Conservation (phyloP, 2,113 vertebrate species). For the Osmerus mordax region DNA sequence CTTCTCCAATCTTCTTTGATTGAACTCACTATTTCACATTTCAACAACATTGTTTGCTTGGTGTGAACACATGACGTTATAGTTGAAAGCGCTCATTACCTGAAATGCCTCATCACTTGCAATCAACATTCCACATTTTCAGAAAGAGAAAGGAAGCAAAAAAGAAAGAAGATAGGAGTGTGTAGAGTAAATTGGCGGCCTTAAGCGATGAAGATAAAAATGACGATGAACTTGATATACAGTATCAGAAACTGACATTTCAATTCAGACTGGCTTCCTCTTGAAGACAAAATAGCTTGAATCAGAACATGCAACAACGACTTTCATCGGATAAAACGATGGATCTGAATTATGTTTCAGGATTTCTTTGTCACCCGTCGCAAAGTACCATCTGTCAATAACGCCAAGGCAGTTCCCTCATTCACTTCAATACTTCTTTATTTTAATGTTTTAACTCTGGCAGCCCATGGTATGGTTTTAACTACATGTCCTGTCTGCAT, state of each 20-base stretch:
- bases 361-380: too few species aligned
- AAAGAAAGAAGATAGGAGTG: neutral
- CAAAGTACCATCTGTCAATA: too few species aligned
- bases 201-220: conserved; percentile 14
- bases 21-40: neutral
- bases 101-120: neutral
- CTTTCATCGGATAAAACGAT: too few species aligned
- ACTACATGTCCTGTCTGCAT: too few species aligned
- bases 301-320: conserved; percentile 4
- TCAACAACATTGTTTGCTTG: neutral
- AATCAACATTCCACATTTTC: conserved; percentile 3
- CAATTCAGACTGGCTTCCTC: conserved; percentile 30
- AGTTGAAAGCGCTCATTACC: neutral
- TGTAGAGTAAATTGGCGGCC: conserved; percentile 16
- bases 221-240: conserved; percentile 2
- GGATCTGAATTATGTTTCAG: too few species aligned
- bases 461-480: too few species aligned
- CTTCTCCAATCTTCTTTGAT: neutral
- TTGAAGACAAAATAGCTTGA: conserved; percentile 25
- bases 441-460: too few species aligned
- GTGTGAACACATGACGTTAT: neutral
- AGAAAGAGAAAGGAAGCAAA: neutral
- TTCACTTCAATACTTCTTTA: too few species aligned
- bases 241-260: conserved; percentile 30
- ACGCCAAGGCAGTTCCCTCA: too few species aligned